phyloP scores from a whole-genome alignment of 2,113 vertebrate genomes.

The Artemisiospiza belli region DNA sequence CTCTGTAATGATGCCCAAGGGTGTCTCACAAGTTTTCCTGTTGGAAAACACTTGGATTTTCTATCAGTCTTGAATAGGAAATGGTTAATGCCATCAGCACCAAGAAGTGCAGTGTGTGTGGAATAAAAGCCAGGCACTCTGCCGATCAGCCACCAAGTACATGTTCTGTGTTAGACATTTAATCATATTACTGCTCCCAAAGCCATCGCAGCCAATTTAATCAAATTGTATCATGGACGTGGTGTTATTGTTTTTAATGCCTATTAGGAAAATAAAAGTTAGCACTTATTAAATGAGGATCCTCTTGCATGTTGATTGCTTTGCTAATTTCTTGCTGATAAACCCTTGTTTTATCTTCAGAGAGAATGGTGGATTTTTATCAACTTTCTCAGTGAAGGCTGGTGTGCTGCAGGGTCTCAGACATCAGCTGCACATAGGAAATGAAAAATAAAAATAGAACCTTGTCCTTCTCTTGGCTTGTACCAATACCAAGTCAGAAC shows the following conservation, averaged over 20 bases:
- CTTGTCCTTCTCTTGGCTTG: conserved; percentile 31
- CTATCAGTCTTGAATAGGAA: background rate
- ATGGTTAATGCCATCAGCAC: conserved; percentile 39
- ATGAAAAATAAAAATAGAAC: conserved; percentile 66
- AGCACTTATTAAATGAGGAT: conserved; percentile 66
- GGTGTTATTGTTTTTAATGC: conserved; percentile 63
- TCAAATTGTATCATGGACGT: conserved; percentile 53
- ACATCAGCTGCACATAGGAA: conserved; percentile 26
- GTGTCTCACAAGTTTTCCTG: background rate
- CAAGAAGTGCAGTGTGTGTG: conserved; percentile 1
- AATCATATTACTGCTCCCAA: conserved; percentile 61
- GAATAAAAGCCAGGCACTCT: background rate
- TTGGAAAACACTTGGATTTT: background rate
- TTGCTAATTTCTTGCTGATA: conserved; percentile 60
- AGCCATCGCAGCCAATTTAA: conserved; percentile 61
- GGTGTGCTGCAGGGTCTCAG: background rate
- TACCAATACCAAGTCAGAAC: conserved; percentile 55
- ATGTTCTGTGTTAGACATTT: conserved; percentile 42
- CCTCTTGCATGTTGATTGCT: conserved; percentile 49
- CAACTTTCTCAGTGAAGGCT: background rate
- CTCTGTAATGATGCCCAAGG: background rate
- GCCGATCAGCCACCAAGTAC: conserved; percentile 45
- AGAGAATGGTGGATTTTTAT: conserved; percentile 1
- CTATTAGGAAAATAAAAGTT: conserved; percentile 73
- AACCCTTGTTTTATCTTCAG: conserved; percentile 36